Conservation (phyloP, 1,140 invertebrate species). For the Grapholita molesta region DNA sequence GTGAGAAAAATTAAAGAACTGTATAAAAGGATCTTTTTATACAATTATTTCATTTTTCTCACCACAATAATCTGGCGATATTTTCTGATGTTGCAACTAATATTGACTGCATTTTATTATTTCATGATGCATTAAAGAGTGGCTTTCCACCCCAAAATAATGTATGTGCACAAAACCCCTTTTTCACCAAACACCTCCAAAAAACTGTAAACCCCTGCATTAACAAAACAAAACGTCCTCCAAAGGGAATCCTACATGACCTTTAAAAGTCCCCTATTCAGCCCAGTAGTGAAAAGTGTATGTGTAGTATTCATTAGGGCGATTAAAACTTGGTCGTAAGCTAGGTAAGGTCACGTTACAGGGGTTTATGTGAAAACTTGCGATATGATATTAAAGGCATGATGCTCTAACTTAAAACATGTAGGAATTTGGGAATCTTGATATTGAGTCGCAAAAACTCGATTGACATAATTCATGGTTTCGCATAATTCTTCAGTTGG, state of each 20-base stretch:
- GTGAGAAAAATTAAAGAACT: no score
- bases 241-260: not conserved
- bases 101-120: no score
- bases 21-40: no score
- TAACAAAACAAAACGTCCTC: not conserved
- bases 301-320: slow-evolving; percentile 5
- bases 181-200: no score
- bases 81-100: no score
- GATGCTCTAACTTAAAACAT: not conserved
- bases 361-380: slow-evolving; percentile 1
- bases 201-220: not conserved
- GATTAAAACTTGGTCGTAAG: slow-evolving; percentile 13
- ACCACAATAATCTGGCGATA: no score
- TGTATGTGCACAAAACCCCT: no score
- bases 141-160: no score
- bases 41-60: no score
- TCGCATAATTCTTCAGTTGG: no score
- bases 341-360: slow-evolving; percentile 6
- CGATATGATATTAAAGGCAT: not conserved
- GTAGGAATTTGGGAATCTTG: not conserved
- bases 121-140: no score
- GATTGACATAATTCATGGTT: no score
- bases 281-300: slow-evolving; percentile 10
- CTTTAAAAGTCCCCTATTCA: not conserved
- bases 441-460: not conserved